Percentiles rank a stretch among this genome's conserved stretches.
Evolutionary conservation across 64 coral and sea anemone genomes (phyloP).

Genomic region (Actinia tenebrosa): DNA sequence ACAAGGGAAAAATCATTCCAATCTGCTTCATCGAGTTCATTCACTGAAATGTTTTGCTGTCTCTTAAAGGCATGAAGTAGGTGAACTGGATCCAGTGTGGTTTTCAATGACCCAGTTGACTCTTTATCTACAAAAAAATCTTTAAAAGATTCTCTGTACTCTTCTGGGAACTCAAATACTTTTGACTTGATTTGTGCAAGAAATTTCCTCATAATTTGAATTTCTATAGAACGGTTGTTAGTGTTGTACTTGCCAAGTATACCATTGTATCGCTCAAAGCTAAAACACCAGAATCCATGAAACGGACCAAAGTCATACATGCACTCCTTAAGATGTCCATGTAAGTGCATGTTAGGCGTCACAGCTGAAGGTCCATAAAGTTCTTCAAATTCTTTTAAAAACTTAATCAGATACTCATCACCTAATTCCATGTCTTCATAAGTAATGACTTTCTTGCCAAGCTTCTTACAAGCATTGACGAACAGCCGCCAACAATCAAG

Average conservation of each 20-base stretch:
- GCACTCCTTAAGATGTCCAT: slow-evolving; percentile 55
- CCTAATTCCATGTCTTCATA: slow-evolving; percentile 53
- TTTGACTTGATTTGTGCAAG: slow-evolving; percentile 21
- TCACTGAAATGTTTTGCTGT: slow-evolving; percentile 17
- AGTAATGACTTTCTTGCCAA: slow-evolving; percentile 36
- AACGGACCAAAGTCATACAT: slow-evolving; percentile 57
- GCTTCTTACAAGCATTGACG: neutral
- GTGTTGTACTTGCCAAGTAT: too few species aligned
- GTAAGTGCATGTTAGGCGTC: slow-evolving; percentile 62
- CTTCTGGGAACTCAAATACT: neutral
- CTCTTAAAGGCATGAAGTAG: slow-evolving; percentile 10
- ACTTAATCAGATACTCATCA: slow-evolving; percentile 52
- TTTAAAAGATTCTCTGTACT: slow-evolving; percentile 23
- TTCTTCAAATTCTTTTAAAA: slow-evolving; percentile 38
- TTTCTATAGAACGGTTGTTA: too few species aligned
- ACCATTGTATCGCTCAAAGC: too few species aligned
- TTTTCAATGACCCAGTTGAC: slow-evolving; percentile 32
- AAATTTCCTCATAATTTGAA: slow-evolving; percentile 52
- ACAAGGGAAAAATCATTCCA: slow-evolving; percentile 35
- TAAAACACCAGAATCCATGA: neutral
- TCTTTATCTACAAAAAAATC: slow-evolving; percentile 24
- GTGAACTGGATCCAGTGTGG: slow-evolving; percentile 24
- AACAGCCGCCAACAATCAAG: slow-evolving; percentile 50
- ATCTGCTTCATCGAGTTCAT: slow-evolving; percentile 5
- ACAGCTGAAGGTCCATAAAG: slow-evolving; percentile 41